Percentiles rank a stretch among this genome's conserved stretches.
These are phyloP conservation scores for Sitobion miscanthi DNA, from an alignment of 1,140 invertebrate genomes.

Conservation along the genomic window DNA sequence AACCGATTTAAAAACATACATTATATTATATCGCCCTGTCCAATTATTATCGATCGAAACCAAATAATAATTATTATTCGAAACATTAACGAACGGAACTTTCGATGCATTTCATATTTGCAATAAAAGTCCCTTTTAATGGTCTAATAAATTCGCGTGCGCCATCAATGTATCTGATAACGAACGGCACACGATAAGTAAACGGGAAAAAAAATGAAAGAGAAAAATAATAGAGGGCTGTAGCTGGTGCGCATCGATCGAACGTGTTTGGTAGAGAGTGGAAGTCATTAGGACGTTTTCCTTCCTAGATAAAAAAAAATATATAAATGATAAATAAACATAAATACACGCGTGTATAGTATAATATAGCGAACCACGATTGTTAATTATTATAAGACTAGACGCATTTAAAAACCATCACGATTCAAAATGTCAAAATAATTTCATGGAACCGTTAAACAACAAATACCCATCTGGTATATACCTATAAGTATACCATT, in stretches of 20 bases:
- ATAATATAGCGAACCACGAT: not conserved
- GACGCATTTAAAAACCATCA: not conserved
- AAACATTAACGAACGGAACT: constrained; percentile 53
- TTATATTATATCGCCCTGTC: not conserved
- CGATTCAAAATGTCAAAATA: not conserved
- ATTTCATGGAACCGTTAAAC: not conserved
- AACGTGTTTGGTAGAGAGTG: constrained; percentile 8
- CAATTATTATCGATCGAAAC: constrained; percentile 19
- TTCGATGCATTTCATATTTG: constrained; percentile 44
- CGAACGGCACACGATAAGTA: constrained; percentile 6
- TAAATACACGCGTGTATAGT: not conserved
- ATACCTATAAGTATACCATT: too few relatives aligned
- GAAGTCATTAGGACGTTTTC: constrained; percentile 43
- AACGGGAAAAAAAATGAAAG: constrained; percentile 12
- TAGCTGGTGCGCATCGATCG: constrained; percentile 13
- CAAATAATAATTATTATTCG: constrained; percentile 6
- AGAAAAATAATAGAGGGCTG: not conserved
- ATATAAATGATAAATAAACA: not conserved
- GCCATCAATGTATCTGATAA: constrained; percentile 37
- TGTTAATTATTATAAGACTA: constrained; percentile 21
- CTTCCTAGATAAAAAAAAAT: not conserved
- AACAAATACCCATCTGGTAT: not conserved
- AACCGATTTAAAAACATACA: not conserved
- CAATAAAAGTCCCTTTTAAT: constrained; percentile 53
- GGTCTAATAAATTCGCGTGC: constrained; percentile 54